These are phyloP conservation scores for Catotricha subobsoleta DNA, from an alignment of 2,888 invertebrate genomes.

Conservation along the genomic window DNA sequence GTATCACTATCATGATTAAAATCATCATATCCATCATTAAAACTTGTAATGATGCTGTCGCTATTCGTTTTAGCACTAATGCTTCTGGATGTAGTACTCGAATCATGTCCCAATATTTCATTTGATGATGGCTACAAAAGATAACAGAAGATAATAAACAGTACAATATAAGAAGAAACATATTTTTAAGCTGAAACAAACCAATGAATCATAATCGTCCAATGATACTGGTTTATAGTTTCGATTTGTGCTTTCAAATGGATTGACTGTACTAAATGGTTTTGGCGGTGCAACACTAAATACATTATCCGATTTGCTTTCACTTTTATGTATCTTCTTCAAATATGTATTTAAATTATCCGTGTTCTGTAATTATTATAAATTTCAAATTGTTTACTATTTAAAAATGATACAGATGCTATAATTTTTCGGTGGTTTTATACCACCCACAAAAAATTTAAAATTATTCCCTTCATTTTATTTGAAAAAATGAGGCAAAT, in stretches of 20 bases:
- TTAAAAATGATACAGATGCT: no score
- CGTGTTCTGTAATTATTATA: neutral
- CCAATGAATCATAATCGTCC: constrained; percentile 40
- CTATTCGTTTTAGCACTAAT: neutral
- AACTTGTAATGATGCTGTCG: no score
- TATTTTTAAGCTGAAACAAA: no score
- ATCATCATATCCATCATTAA: neutral
- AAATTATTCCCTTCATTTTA: no score
- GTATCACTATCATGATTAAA: neutral
- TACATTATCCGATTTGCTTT: constrained; percentile 15
- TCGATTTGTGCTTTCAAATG: constrained; percentile 12
- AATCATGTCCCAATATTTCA: neutral
- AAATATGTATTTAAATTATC: constrained; percentile 9
- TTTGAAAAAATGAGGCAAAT: no score
- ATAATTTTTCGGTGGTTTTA: no score
- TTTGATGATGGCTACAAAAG: constrained; percentile 5
- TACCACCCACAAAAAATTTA: no score
- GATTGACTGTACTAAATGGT: constrained; percentile 9
- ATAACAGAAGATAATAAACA: no score
- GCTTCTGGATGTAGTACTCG: neutral
- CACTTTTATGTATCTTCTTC: constrained; percentile 15
- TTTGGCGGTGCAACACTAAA: constrained; percentile 16
- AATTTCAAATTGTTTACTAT: no score
- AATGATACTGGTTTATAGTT: constrained; percentile 29
- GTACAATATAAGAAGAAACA: no score